Evolutionary conservation across 2,113 vertebrate genomes (phyloP).

Genomic region (Bothrops jararaca): DNA sequence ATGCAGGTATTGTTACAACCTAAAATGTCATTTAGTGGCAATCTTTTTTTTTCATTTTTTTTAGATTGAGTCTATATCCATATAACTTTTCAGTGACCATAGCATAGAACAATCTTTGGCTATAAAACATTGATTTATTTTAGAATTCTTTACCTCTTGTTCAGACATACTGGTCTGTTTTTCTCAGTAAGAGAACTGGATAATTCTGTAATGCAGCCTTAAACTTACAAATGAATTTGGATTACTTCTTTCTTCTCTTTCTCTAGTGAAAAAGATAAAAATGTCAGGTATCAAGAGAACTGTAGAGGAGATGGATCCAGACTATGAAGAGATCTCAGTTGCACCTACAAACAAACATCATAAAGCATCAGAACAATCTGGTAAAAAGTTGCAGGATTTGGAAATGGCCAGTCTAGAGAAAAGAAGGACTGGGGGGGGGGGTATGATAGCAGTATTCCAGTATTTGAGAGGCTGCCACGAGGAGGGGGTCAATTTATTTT

Average conservation of each 20-base stretch:
- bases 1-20: background rate
- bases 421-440: no score
- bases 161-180: background rate
- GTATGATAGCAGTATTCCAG: no score
- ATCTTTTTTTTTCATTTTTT: background rate
- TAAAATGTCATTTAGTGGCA: background rate
- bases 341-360: slow-evolving; percentile 85
- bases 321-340: slow-evolving; percentile 89
- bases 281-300: slow-evolving; percentile 96
- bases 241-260: background rate
- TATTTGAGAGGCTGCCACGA: no score
- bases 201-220: background rate
- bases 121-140: background rate
- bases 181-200: background rate
- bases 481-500: no score
- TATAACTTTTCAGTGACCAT: background rate
- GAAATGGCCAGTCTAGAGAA: no score
- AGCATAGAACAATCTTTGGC: background rate
- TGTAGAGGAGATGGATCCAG: slow-evolving; percentile 89
- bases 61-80: background rate
- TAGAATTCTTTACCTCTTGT: background rate
- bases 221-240: rapidly evolving
- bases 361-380: slow-evolving; percentile 85
- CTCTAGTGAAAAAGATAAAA: slow-evolving; percentile 25
- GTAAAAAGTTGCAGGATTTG: slow-evolving; percentile 63